Evolutionary conservation across 92 coral and sea anemone genomes (phyloP), one percentile per base, ranked within the genome.

Genomic region (Siderastrea siderea): DNA sequence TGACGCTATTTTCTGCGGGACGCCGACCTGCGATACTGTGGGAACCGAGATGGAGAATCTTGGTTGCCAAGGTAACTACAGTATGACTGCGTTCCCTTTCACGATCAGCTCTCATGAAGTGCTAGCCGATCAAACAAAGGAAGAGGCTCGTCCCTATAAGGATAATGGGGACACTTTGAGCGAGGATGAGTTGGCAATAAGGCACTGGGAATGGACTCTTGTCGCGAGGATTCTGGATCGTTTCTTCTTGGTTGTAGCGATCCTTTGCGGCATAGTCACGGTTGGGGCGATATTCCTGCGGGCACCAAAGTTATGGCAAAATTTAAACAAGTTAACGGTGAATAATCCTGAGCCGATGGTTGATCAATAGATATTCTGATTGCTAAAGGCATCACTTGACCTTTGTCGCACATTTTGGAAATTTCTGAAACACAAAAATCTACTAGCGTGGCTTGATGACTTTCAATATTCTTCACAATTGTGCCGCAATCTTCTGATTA

Each of bases 201-300:
- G 96, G 6, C 98, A 95, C 62, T 88, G 91, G 90, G 95, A 95
- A 78, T 95, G 98, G 98, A 95, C 94, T 19, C 86, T 89, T 3
- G 98, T 94, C 47, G 98, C 98, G 1, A 81, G 91, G 75, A 94
- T 93, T 47, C 74, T 95, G 86, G 98, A 95, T 71, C 86, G 98
- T 43, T 86, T 95, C 59, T 90, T 95, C 71, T 88, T 95, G 81
- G 84, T 84, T 57, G 89, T 95, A 38, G 96, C 98, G 43, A 84
- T 95, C 43, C 2, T 94, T 7, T 70, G 84, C 53, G 98, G 98
- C 2, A 92, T 94, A 68, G 89, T 95, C 10, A 95, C 98, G 19
- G 96, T 95, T 47, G 57, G 84, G 62, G 98, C 96, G 5, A 91
- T 95, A 16, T 95, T 95, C 84, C 61, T 95, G 57, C 94, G 93